Percentiles rank a stretch among this genome's conserved stretches.
These are phyloP conservation scores for Tympanoctomys barrerae DNA, from an alignment of 2,797 vertebrate species.

Conservation along the genomic window DNA sequence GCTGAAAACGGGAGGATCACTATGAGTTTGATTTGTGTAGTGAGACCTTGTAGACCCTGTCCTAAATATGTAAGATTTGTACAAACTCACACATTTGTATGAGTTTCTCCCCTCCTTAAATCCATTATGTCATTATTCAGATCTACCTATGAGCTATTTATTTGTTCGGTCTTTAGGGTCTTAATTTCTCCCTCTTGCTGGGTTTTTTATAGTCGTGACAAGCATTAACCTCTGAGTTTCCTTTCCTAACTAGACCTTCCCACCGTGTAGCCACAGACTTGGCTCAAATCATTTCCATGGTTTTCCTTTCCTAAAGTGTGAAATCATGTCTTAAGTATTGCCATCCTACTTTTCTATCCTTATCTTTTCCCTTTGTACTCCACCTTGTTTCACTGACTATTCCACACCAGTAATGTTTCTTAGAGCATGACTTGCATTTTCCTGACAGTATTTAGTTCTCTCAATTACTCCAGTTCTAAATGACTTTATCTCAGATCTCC, in stretches of 20 bases:
- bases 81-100: background rate
- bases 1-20: too few relatives aligned
- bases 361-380: background rate
- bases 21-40: too few relatives aligned
- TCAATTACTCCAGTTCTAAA: background rate
- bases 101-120: background rate
- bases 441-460: slow-evolving; percentile 5
- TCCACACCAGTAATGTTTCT: background rate
- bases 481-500: background rate
- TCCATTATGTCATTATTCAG: background rate
- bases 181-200: background rate
- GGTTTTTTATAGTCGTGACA: background rate
- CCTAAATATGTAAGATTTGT: too few relatives aligned
- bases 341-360: slow-evolving; percentile 19
- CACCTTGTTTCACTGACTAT: background rate
- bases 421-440: slow-evolving; percentile 65
- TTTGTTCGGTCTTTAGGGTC: background rate
- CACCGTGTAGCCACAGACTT: background rate
- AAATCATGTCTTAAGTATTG: slow-evolving; percentile 17
- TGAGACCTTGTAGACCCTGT: too few relatives aligned
- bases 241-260: background rate
- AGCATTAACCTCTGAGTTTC: background rate
- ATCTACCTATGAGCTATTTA: background rate
- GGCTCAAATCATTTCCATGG: background rate
- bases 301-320: background rate